phyloP scores from a whole-genome alignment of 2,888 invertebrate species.

The Xanthorhoe designata region DNA sequence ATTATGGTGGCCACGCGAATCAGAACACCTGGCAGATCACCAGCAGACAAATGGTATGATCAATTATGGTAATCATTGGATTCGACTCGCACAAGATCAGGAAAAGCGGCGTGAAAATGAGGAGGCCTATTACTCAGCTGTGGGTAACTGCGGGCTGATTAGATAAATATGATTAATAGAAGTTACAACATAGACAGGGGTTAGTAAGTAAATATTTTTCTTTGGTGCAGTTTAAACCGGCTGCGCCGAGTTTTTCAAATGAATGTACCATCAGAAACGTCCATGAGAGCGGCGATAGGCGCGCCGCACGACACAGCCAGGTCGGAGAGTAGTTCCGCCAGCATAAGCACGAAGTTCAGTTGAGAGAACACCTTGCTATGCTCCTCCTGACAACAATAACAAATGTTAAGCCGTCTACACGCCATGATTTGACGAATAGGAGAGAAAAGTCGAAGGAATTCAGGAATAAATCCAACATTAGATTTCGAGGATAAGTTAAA shows the following conservation, averaged over 20 bases:
- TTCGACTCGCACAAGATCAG: too few species aligned
- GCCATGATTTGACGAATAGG: not conserved
- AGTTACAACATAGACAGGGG: too few species aligned
- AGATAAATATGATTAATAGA: too few species aligned
- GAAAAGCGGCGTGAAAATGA: too few species aligned
- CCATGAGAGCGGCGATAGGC: slow-evolving; percentile 89
- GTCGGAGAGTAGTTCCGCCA: slow-evolving; percentile 97
- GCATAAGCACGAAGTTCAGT: slow-evolving; percentile 97
- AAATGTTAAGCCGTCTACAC: not conserved
- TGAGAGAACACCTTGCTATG: slow-evolving; percentile 99
- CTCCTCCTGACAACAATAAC: slow-evolving; percentile 87
- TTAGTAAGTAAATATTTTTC: not conserved
- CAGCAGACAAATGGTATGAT: too few species aligned
- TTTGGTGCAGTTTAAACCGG: not conserved
- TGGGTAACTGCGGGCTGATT: too few species aligned
- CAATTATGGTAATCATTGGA: too few species aligned
- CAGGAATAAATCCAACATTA: not conserved
- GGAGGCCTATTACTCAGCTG: too few species aligned
- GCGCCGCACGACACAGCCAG: slow-evolving; percentile 92
- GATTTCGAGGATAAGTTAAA: too few species aligned
- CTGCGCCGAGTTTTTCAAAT: not conserved
- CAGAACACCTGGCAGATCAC: too few species aligned
- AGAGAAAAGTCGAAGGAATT: not conserved
- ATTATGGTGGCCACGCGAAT: too few species aligned
- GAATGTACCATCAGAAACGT: slow-evolving; percentile 69